Percentiles rank a stretch among this genome's conserved stretches.
Conservation (phyloP, 2,113 vertebrate species). For the Galbula dea region DNA sequence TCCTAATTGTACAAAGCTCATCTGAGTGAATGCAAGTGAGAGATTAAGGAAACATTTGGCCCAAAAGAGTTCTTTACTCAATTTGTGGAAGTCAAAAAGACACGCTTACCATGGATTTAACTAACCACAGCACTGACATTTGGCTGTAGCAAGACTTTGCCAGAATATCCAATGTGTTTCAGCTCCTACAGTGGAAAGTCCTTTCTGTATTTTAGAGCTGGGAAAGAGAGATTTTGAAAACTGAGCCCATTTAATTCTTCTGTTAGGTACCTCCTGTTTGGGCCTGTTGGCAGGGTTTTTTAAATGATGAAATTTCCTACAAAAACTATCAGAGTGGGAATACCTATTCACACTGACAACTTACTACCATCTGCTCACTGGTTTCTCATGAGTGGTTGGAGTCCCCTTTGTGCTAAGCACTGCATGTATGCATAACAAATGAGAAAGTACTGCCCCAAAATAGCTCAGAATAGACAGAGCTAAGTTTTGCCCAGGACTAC, state of each 20-base stretch:
- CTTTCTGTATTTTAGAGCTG: neutral
- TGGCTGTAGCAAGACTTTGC: neutral
- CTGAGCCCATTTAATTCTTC: neutral
- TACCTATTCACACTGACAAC: conserved; percentile 4
- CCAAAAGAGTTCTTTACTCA: neutral
- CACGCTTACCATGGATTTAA: neutral
- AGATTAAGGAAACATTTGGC: conserved; percentile 25
- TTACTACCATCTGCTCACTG: conserved; percentile 30
- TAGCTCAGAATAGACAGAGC: neutral
- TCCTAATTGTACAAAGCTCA: conserved; percentile 11
- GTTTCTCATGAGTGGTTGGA: conserved; percentile 22
- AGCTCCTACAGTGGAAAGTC: neutral
- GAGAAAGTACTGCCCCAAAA: conserved; percentile 14
- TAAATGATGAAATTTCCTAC: neutral
- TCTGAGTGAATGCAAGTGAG: neutral
- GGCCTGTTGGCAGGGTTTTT: neutral
- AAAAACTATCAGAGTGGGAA: neutral
- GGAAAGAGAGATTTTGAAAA: neutral
- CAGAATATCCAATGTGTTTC: neutral
- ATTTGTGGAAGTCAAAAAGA: neutral
- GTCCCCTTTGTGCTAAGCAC: neutral
- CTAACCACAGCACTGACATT: neutral
- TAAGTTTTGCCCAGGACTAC: neutral
- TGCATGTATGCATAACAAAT: neutral
- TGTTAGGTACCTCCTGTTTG: neutral